Conservation (phyloP, 2,888 invertebrate genomes). For the Tupiocoris notatus region DNA sequence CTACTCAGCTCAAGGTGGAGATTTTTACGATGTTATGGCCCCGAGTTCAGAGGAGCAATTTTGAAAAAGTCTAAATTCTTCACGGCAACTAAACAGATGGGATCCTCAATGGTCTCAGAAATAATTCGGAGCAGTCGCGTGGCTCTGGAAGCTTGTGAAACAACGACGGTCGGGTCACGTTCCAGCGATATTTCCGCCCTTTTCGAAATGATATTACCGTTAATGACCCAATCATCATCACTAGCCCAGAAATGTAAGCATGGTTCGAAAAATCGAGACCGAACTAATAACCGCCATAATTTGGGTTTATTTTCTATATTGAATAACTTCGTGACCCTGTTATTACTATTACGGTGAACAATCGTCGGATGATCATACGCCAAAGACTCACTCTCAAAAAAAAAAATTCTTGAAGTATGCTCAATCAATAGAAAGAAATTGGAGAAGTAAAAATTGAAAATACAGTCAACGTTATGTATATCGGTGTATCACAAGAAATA, state of each 20-base stretch:
- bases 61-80: neutral
- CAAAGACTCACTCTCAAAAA: too few species aligned
- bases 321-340: neutral
- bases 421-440: too few species aligned
- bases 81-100: neutral
- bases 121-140: neutral
- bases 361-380: too few species aligned
- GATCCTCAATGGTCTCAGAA: neutral
- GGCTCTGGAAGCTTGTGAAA: neutral
- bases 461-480: too few species aligned
- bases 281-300: too few species aligned
- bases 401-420: too few species aligned
- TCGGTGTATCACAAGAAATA: too few species aligned
- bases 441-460: too few species aligned
- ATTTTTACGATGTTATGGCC: neutral
- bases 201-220: constrained; percentile 17
- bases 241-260: neutral
- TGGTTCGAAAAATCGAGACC: neutral
- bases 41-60: neutral
- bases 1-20: too few species aligned
- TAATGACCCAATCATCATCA: constrained; percentile 26
- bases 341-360: too few species aligned
- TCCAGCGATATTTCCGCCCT: constrained; percentile 11
- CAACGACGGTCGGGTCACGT: constrained; percentile 19
- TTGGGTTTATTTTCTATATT: neutral